Evolutionary conservation across 2,888 invertebrate species (phyloP).

Genomic region (Abscondita cerata): DNA sequence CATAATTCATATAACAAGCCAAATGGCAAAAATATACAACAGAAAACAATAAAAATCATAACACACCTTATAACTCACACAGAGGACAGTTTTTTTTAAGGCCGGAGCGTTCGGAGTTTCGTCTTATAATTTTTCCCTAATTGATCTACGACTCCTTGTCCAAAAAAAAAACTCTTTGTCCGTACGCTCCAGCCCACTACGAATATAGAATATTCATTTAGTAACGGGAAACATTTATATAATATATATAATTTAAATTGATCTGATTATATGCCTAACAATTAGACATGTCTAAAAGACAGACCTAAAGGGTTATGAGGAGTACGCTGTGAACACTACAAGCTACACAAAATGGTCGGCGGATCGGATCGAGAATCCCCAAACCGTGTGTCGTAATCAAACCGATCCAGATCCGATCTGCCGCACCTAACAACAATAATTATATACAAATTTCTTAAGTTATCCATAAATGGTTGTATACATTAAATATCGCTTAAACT

Average conservation of each 20-base stretch:
- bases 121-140: slow-evolving; percentile 37
- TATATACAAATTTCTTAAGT: slow-evolving; percentile 58
- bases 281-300: slow-evolving; percentile 57
- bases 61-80: slow-evolving; percentile 55
- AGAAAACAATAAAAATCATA: slow-evolving; percentile 52
- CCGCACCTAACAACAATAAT: slow-evolving; percentile 54
- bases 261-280: slow-evolving; percentile 58
- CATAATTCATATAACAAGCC: slow-evolving; percentile 59
- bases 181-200: slow-evolving; percentile 28
- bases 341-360: slow-evolving; percentile 55
- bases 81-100: slow-evolving; percentile 42
- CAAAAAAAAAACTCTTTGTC: slow-evolving; percentile 6
- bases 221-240: slow-evolving; percentile 62
- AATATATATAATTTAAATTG: slow-evolving; percentile 59
- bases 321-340: slow-evolving; percentile 56
- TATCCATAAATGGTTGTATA: slow-evolving; percentile 56
- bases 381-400: neutral
- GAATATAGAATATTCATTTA: slow-evolving; percentile 58
- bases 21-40: slow-evolving; percentile 53
- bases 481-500: slow-evolving; percentile 50
- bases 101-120: slow-evolving; percentile 32
- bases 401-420: slow-evolving; percentile 32
- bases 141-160: slow-evolving; percentile 55
- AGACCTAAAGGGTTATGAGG: slow-evolving; percentile 54
- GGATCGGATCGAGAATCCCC: slow-evolving; percentile 35